Percentiles rank a stretch among this genome's conserved stretches.
These are phyloP conservation scores for Callaeas wilsoni DNA, from an alignment of 2,113 vertebrate genomes.

Conservation along the genomic window DNA sequence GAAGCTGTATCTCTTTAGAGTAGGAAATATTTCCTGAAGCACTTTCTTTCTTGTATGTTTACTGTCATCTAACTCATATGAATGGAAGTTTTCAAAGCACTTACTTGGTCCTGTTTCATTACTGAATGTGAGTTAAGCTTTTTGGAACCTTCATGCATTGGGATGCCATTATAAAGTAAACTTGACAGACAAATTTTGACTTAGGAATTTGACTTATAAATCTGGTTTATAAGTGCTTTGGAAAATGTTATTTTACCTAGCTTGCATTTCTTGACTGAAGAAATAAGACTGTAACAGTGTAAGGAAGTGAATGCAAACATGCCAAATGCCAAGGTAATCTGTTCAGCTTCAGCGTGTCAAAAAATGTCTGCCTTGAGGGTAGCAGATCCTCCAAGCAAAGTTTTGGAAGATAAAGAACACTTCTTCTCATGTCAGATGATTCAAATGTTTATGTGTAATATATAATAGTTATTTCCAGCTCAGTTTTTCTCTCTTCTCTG, in stretches of 20 bases:
- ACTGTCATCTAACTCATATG: neutral
- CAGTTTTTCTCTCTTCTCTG: neutral
- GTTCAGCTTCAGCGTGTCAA: neutral
- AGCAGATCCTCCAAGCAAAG: neutral
- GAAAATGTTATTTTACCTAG: neutral
- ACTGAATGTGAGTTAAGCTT: fast-evolving
- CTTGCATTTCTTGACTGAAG: neutral
- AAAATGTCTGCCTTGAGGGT: neutral
- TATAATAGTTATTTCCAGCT: neutral
- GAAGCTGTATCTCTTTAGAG: neutral
- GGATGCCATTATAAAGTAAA: neutral
- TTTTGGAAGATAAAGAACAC: neutral
- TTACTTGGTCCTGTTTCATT: fast-evolving
- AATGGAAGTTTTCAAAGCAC: neutral
- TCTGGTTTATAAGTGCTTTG: neutral
- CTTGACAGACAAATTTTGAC: neutral
- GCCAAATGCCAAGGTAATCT: neutral
- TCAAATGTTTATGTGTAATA: neutral
- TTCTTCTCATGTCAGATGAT: neutral
- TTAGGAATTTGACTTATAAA: neutral
- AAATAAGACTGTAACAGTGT: neutral
- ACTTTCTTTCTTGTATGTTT: neutral
- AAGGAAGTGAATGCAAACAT: neutral
- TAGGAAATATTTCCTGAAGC: neutral
- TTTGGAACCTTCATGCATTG: neutral